Conservation (phyloP, 2,888 invertebrate genomes). For the Caenorhabditis panamensis region DNA sequence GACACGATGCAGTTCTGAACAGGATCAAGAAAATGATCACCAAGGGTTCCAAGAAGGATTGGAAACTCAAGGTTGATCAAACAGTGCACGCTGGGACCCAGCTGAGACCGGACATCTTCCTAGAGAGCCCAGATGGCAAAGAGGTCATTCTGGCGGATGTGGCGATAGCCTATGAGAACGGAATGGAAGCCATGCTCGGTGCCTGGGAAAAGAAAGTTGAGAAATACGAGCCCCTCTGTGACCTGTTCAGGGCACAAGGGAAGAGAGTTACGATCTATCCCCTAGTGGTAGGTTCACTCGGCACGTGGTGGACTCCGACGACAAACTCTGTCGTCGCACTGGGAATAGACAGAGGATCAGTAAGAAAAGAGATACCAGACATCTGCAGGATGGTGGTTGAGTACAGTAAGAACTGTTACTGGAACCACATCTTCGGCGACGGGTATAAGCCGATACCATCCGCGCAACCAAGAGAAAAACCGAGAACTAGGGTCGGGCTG, state of each 20-base stretch:
- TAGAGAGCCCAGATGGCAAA: background rate
- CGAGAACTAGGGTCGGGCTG: too few species aligned
- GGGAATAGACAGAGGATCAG: background rate
- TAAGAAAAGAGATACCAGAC: background rate
- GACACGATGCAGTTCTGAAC: background rate
- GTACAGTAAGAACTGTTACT: background rate
- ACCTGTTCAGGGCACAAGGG: background rate
- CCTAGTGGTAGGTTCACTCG: background rate
- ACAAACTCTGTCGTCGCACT: too few species aligned
- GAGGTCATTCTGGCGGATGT: background rate
- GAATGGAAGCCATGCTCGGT: background rate
- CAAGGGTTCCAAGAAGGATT: background rate
- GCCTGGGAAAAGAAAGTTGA: background rate
- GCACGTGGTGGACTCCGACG: background rate
- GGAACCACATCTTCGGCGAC: too few species aligned
- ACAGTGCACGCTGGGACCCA: background rate
- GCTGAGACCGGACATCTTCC: background rate
- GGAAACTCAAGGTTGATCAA: background rate
- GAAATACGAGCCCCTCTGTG: background rate
- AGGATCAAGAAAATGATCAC: background rate
- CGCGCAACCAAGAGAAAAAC: too few species aligned
- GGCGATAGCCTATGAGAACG: background rate
- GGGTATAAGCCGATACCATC: too few species aligned
- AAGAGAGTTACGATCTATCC: background rate
- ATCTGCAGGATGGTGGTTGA: background rate